These are phyloP conservation scores for Grammomys surdaster DNA, from an alignment of 2,113 vertebrate species.

Conservation along the genomic window DNA sequence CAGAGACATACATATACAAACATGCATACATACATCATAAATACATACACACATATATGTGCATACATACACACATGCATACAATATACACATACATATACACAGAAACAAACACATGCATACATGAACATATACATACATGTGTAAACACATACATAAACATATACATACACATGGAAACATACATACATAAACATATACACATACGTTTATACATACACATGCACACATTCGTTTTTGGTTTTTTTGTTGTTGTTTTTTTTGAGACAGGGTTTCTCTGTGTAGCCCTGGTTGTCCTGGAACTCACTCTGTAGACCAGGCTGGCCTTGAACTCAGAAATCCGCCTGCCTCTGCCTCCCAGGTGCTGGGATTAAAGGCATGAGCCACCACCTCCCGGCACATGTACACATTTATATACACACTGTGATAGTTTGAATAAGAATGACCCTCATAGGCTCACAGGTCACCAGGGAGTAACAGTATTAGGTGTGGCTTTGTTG, in stretches of 20 bases:
- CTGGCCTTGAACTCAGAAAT: too few species aligned
- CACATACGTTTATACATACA: background rate
- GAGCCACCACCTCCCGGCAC: too few species aligned
- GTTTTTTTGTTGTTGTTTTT: too few species aligned
- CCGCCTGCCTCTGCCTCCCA: too few species aligned
- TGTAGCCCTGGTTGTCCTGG: too few species aligned
- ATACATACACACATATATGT: background rate
- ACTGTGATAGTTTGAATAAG: background rate
- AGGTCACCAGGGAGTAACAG: background rate
- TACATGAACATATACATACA: background rate
- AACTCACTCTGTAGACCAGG: too few species aligned
- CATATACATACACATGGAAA: rapidly evolving
- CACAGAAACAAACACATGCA: background rate
- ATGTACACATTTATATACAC: background rate
- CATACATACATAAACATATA: background rate
- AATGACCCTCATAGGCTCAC: background rate
- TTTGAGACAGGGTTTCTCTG: too few species aligned
- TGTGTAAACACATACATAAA: background rate
- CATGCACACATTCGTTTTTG: background rate
- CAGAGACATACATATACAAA: background rate
- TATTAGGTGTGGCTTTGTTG: background rate
- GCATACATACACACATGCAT: rapidly evolving
- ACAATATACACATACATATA: too few species aligned
- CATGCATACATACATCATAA: background rate
- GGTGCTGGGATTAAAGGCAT: too few species aligned